Conservation (phyloP, 2,797 vertebrate species). For the Buceros bicornis region DNA sequence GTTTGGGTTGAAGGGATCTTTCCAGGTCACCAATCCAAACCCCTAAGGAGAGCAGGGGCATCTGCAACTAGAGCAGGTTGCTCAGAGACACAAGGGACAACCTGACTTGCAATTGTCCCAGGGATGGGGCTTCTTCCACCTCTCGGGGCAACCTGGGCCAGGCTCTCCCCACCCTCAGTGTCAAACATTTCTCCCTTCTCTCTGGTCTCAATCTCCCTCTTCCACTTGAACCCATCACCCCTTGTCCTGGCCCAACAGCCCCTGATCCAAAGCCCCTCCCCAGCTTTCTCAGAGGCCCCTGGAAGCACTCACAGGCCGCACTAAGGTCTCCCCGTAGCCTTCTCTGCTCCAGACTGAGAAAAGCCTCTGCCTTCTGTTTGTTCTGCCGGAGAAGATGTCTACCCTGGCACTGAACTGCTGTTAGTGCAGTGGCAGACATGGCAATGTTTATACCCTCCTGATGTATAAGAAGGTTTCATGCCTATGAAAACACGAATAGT, state of each 20-base stretch:
- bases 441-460: not conserved
- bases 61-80: not conserved
- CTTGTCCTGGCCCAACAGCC: too few relatives aligned
- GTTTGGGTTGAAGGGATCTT: not conserved
- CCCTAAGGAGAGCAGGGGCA: not conserved
- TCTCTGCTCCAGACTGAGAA: not conserved
- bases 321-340: fast-evolving
- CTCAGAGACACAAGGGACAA: not conserved
- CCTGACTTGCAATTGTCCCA: not conserved
- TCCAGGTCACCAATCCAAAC: fast-evolving
- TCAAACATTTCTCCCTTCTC: too few relatives aligned
- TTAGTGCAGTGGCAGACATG: not conserved
- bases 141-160: too few relatives aligned
- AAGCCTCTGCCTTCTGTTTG: not conserved
- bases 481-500: not conserved
- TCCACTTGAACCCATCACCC: too few relatives aligned
- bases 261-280: not conserved
- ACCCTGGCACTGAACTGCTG: not conserved
- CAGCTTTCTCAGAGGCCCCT: not conserved
- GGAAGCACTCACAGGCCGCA: not conserved
- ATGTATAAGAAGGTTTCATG: not conserved
- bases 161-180: too few relatives aligned
- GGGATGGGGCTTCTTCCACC: too few relatives aligned
- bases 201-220: too few relatives aligned
- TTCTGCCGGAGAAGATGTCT: not conserved